Conservation (phyloP, 2,888 invertebrate genomes). For the Zaprionus bogoriensis region DNA sequence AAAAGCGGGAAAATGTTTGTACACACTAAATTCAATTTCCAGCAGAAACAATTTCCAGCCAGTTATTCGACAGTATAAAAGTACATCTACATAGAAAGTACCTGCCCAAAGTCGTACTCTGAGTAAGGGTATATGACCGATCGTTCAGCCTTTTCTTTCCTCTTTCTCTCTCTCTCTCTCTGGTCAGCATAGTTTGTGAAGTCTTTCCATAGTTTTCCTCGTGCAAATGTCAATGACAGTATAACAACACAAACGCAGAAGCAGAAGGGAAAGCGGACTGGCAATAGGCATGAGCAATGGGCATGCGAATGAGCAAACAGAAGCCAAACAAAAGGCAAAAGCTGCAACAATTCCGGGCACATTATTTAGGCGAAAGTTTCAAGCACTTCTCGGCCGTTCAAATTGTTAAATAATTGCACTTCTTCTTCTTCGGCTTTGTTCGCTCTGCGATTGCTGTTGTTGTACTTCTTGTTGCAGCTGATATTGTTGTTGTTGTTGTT, state of each 20-base stretch:
- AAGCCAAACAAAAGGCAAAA: slow-evolving; percentile 27
- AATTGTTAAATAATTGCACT: slow-evolving; percentile 74
- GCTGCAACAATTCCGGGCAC: slow-evolving; percentile 31
- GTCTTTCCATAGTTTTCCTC: slow-evolving; percentile 14
- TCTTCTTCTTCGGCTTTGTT: slow-evolving; percentile 40
- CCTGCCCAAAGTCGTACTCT: no score
- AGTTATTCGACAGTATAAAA: no score
- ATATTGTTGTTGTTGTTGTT: slow-evolving; percentile 22
- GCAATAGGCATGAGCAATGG: no score
- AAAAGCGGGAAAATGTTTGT: no score
- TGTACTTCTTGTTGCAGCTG: slow-evolving; percentile 11
- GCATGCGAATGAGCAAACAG: neutral
- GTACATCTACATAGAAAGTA: no score
- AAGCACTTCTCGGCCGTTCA: slow-evolving; percentile 63
- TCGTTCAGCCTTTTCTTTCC: no score
- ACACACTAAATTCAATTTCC: no score
- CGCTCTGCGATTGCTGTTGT: slow-evolving; percentile 15
- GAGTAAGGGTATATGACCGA: no score
- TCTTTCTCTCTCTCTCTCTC: neutral
- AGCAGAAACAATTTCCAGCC: no score
- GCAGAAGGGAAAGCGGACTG: slow-evolving; percentile 1
- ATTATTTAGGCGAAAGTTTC: slow-evolving; percentile 57
- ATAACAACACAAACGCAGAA: slow-evolving; percentile 3
- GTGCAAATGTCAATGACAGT: slow-evolving; percentile 23
- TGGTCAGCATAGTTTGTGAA: slow-evolving; percentile 2